These are phyloP conservation scores for Paramuricea clavata DNA, from an alignment of 92 coral and sea anemone genomes.

Conservation along the genomic window DNA sequence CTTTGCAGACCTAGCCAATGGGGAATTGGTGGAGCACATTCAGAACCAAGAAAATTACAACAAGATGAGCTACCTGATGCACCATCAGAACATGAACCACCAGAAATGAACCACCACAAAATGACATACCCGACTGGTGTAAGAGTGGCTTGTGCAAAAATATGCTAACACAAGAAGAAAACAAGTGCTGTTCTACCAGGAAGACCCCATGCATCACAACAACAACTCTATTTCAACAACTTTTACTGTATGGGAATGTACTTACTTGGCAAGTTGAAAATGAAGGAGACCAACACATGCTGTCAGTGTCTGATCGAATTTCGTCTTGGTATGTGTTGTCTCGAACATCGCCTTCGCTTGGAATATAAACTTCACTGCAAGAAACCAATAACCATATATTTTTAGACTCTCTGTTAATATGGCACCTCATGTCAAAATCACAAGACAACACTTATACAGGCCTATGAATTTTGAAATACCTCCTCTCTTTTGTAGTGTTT, in stretches of 20 bases:
- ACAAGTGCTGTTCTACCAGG: slow-evolving; percentile 42
- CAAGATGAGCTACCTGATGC: background rate
- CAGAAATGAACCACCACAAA: background rate
- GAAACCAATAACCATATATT: too few species aligned
- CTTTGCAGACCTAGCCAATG: slow-evolving; percentile 45
- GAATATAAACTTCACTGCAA: too few species aligned
- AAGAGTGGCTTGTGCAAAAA: background rate
- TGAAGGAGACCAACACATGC: too few species aligned
- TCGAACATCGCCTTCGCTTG: too few species aligned
- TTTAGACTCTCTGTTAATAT: too few species aligned
- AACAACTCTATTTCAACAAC: slow-evolving; percentile 42
- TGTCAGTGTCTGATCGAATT: too few species aligned
- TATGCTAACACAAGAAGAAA: slow-evolving; percentile 41
- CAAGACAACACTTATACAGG: too few species aligned
- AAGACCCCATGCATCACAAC: slow-evolving; percentile 27
- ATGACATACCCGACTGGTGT: background rate
- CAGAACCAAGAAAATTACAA: background rate
- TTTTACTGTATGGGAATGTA: slow-evolving; percentile 40
- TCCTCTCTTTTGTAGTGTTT: background rate
- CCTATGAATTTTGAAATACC: too few species aligned
- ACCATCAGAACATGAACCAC: background rate
- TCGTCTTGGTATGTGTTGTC: too few species aligned
- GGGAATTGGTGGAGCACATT: background rate
- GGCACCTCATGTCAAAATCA: too few species aligned
- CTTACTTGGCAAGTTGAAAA: too few species aligned